Conservation (phyloP, 2,797 vertebrate genomes). For the Falco berigora region DNA sequence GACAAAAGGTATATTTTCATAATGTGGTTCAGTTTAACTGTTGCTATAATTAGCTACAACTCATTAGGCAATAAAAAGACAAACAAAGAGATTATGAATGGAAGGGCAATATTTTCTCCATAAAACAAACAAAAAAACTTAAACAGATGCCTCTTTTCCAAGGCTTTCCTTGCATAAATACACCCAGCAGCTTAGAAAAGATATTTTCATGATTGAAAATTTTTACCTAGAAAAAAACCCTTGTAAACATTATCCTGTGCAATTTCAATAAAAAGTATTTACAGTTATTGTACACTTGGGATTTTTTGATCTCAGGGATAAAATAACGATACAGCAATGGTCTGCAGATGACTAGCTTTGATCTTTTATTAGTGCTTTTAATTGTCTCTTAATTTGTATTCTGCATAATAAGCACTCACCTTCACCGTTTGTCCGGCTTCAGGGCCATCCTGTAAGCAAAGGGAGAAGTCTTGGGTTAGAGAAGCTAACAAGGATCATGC, state of each 20-base stretch:
- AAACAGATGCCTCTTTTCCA: slow-evolving; percentile 8
- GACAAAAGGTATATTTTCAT: slow-evolving; percentile 22
- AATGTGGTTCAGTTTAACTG: background rate
- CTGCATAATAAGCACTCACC: slow-evolving; percentile 83
- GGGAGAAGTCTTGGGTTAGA: slow-evolving; percentile 55
- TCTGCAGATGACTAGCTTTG: slow-evolving; percentile 40
- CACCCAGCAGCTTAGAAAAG: background rate
- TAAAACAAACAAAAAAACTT: slow-evolving; percentile 32
- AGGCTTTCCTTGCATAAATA: background rate
- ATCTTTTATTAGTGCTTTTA: slow-evolving; percentile 66
- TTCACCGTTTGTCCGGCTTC: slow-evolving; percentile 92
- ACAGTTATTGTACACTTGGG: background rate
- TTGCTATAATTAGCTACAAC: slow-evolving; percentile 50
- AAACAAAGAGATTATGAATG: slow-evolving; percentile 23
- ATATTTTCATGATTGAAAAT: background rate
- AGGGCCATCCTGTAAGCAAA: slow-evolving; percentile 83
- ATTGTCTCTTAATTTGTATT: slow-evolving; percentile 65
- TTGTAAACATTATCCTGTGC: slow-evolving; percentile 26
- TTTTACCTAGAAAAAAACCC: background rate
- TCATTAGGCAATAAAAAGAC: slow-evolving; percentile 57
- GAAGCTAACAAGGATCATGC: slow-evolving; percentile 20
- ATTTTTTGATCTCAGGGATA: slow-evolving; percentile 56
- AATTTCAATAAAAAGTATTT: slow-evolving; percentile 56
- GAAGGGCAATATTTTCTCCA: slow-evolving; percentile 21
- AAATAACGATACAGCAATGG: slow-evolving; percentile 34